Conservation (phyloP, 2,797 vertebrate species). For the Dipus sagitta region DNA sequence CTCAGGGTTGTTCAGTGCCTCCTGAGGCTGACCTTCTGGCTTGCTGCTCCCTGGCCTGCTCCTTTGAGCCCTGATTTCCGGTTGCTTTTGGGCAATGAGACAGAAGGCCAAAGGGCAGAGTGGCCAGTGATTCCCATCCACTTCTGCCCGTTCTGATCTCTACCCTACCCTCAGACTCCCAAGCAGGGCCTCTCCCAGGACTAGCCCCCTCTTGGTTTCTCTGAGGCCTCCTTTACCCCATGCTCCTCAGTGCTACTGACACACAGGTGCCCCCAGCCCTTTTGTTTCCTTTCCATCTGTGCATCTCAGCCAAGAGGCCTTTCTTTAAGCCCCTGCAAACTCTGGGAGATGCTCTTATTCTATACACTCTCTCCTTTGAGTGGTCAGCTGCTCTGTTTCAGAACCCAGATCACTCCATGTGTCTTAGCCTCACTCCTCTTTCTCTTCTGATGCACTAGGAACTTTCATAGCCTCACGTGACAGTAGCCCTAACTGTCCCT, state of each 20-base stretch:
- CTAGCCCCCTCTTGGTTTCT: neutral
- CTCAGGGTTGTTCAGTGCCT: neutral
- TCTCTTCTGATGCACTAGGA: neutral
- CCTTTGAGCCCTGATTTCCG: neutral
- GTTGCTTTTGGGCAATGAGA: neutral
- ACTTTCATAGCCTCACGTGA: neutral
- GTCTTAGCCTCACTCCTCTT: neutral
- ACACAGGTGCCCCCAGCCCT: neutral
- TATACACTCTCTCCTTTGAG: neutral
- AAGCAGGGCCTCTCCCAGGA: neutral
- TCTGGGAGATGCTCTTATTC: neutral
- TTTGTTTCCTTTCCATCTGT: neutral
- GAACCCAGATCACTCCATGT: neutral
- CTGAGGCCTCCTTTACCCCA: neutral
- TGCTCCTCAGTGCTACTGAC: neutral
- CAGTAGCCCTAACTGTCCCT: neutral
- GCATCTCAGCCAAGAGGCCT: neutral
- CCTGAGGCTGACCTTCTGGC: neutral
- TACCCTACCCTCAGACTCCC: no score
- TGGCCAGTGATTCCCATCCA: neutral
- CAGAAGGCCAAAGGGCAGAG: neutral
- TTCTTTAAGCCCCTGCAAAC: neutral
- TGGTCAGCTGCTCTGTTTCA: slow-evolving; percentile 45
- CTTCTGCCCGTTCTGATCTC: neutral
- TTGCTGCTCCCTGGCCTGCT: neutral